Conservation (phyloP, 2,113 vertebrate genomes). For the Phocoena phocoena region DNA sequence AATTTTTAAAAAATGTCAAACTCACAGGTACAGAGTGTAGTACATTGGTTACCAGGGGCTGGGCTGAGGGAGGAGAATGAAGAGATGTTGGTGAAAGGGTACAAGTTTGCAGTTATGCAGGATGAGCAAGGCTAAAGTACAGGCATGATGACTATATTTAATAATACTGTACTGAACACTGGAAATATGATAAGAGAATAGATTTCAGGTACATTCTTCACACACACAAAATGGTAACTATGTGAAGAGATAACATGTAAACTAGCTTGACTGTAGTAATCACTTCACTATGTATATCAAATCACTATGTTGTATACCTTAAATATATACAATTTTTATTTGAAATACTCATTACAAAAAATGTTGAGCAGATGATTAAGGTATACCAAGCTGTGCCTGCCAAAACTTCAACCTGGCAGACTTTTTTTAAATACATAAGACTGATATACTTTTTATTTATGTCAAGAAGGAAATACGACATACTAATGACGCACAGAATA, state of each 20-base stretch:
- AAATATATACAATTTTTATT: background rate
- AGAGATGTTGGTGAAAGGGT: background rate
- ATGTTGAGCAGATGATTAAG: background rate
- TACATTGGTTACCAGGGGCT: background rate
- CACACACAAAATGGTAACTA: background rate
- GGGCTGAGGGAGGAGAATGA: accelerated
- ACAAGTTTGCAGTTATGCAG: no score
- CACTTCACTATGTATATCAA: background rate
- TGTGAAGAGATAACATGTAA: background rate
- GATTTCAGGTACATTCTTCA: background rate
- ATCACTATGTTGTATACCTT: background rate
- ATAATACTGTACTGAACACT: background rate
- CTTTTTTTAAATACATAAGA: background rate
- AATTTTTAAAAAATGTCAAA: background rate
- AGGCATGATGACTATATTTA: background rate
- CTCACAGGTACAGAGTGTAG: background rate
- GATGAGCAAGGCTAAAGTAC: background rate
- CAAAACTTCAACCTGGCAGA: background rate
- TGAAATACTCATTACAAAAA: background rate
- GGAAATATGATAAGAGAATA: background rate
- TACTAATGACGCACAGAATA: background rate
- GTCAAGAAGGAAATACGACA: background rate
- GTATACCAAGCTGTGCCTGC: background rate
- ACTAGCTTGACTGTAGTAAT: background rate
- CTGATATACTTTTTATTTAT: slow-evolving; percentile 11